Conservation (phyloP, 2,797 vertebrate genomes). For the Darevskia nairensis region DNA sequence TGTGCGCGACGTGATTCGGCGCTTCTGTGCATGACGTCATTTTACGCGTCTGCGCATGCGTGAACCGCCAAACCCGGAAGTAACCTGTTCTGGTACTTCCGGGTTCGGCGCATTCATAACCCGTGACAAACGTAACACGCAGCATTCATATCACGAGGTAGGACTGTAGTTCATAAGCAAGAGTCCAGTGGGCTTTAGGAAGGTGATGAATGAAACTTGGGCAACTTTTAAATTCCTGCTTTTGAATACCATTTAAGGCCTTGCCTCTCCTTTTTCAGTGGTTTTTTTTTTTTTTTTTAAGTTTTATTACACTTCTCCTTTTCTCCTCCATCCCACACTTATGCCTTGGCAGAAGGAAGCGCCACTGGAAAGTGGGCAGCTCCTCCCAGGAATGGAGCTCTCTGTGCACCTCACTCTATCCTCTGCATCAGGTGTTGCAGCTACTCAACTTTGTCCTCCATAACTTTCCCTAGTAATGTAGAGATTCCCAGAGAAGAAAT, state of each 20-base stretch:
- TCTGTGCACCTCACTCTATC: neutral
- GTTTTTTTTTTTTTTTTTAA: neutral
- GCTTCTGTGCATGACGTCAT: too few species aligned
- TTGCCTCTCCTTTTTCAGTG: neutral
- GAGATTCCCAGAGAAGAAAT: too few species aligned
- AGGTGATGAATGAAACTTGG: neutral
- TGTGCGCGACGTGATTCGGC: too few species aligned
- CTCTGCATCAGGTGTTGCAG: neutral
- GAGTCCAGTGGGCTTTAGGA: neutral
- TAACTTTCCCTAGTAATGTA: neutral
- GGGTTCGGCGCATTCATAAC: too few species aligned
- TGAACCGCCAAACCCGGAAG: too few species aligned
- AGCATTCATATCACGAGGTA: too few species aligned
- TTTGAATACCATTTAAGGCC: neutral
- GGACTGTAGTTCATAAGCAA: neutral
- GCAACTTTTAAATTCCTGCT: neutral
- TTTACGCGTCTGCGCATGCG: too few species aligned
- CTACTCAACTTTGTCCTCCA: neutral
- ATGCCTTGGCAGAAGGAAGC: neutral
- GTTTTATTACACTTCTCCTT: neutral
- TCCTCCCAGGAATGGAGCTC: neutral
- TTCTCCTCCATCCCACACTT: neutral
- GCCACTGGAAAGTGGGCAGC: neutral
- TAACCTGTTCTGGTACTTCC: too few species aligned
- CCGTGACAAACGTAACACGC: too few species aligned